A percentile compares a stretch with the other conserved stretches of the same genome.
phyloP scores from a whole-genome alignment of 2,888 invertebrate genomes.

The Acleris holmiana region DNA sequence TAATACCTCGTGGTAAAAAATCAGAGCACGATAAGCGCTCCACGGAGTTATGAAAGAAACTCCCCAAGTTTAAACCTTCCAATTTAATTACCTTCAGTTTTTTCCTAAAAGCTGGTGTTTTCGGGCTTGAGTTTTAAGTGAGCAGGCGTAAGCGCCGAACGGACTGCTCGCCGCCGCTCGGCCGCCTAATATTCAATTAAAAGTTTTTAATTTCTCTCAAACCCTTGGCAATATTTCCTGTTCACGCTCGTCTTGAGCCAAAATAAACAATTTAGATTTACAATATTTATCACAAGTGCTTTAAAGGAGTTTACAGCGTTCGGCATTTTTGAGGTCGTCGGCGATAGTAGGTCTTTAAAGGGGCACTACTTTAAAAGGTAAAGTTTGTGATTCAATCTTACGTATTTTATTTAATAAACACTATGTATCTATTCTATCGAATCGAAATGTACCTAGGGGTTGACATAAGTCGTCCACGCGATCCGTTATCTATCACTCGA shows the following conservation, averaged over 20 bases:
- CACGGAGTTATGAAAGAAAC: conserved; percentile 34
- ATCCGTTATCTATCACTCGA: no score
- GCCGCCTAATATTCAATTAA: conserved; percentile 79
- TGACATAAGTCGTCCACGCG: no score
- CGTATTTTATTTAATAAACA: no score
- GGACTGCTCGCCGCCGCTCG: conserved; percentile 57
- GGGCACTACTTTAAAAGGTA: conserved; percentile 22
- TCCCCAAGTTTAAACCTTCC: conserved; percentile 33
- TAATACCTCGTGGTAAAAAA: conserved; percentile 17
- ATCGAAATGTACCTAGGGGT: no score
- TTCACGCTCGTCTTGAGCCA: conserved; percentile 54
- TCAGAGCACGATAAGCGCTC: conserved; percentile 22
- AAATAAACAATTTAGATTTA: conserved; percentile 59
- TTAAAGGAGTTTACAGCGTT: conserved; percentile 40
- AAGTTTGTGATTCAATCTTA: no score
- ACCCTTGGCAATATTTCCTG: conserved; percentile 69
- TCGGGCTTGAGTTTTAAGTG: conserved; percentile 53
- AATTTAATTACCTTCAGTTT: conserved; percentile 36
- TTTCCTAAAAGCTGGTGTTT: conserved; percentile 46
- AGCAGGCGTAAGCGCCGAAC: conserved; percentile 46
- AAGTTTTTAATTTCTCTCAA: conserved; percentile 73
- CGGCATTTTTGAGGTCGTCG: conserved; percentile 12
- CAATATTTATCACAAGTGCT: conserved; percentile 43
- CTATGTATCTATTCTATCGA: no score
- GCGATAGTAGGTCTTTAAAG: conserved; percentile 13